phyloP scores from a whole-genome alignment of 2,888 invertebrate genomes.

The Drosophila neoperkinsi region DNA sequence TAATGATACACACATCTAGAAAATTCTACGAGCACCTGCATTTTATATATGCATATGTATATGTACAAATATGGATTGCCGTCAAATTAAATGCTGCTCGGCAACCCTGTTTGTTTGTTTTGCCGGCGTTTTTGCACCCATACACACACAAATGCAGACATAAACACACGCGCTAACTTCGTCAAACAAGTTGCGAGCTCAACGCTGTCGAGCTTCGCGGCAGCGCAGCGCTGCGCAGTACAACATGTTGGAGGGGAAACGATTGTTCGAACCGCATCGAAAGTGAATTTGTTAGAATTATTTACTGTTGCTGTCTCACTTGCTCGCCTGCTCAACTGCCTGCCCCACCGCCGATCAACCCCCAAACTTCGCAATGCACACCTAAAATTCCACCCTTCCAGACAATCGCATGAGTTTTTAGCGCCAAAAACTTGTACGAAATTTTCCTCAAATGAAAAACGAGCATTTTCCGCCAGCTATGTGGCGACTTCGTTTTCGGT shows the following conservation, averaged over 20 bases:
- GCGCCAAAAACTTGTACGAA: slow-evolving; percentile 61
- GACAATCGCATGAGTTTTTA: slow-evolving; percentile 32
- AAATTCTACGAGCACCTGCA: slow-evolving; percentile 1
- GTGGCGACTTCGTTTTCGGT: slow-evolving; percentile 23
- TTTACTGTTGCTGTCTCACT: slow-evolving; percentile 29
- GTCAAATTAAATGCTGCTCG: slow-evolving; percentile 21
- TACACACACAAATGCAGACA: slow-evolving; percentile 7
- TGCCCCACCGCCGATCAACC: slow-evolving; percentile 42
- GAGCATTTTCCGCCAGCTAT: slow-evolving; percentile 53
- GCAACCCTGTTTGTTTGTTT: slow-evolving; percentile 71
- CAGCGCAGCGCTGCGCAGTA: slow-evolving; percentile 22
- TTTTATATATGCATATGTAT: background rate
- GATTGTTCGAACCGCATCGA: slow-evolving; percentile 61
- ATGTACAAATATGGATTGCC: background rate
- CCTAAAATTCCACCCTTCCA: slow-evolving; percentile 18
- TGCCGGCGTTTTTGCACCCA: slow-evolving; percentile 63
- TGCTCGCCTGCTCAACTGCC: slow-evolving; percentile 3
- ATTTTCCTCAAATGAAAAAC: slow-evolving; percentile 78
- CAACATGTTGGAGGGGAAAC: slow-evolving; percentile 73
- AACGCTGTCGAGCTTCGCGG: slow-evolving; percentile 35
- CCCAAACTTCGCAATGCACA: slow-evolving; percentile 20
- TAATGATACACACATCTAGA: background rate
- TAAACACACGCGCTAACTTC: slow-evolving; percentile 3
- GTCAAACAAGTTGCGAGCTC: slow-evolving; percentile 30
- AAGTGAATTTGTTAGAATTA: slow-evolving; percentile 67